These are phyloP conservation scores for Dipodomys stephensi DNA, from an alignment of 2,113 vertebrate genomes.

Conservation along the genomic window DNA sequence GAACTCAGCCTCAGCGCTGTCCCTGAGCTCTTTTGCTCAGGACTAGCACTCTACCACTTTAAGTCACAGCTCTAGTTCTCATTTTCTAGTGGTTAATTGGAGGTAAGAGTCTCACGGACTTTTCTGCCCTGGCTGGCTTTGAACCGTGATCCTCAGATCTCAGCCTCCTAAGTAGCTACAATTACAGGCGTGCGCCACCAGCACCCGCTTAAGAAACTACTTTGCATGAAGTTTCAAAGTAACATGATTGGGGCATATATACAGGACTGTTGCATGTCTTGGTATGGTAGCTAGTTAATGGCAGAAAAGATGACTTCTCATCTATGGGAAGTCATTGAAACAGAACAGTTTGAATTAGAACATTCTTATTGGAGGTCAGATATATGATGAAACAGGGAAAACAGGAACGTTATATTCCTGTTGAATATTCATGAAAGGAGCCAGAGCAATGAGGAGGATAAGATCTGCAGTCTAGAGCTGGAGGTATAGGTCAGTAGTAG, in stretches of 20 bases:
- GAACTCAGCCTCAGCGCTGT: too few species aligned
- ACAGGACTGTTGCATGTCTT: not conserved
- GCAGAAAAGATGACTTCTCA: not conserved
- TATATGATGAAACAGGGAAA: conserved; percentile 38
- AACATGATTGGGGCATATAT: conserved; percentile 31
- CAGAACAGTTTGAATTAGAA: conserved; percentile 40
- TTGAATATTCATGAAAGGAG: conserved; percentile 26
- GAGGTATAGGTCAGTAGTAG: too few species aligned
- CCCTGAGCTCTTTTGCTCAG: too few species aligned
- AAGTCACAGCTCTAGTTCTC: too few species aligned
- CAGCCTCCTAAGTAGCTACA: too few species aligned
- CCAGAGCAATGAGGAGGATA: not conserved
- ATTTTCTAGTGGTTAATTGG: too few species aligned
- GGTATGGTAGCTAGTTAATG: conserved; percentile 45
- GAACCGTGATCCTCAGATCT: too few species aligned
- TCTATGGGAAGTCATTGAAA: conserved; percentile 49
- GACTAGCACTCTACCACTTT: too few species aligned
- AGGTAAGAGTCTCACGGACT: too few species aligned
- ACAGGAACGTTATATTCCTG: conserved; percentile 15
- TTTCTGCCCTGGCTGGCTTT: too few species aligned
- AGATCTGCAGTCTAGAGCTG: not conserved
- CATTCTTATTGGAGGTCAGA: not conserved
- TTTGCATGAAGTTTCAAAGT: conserved; percentile 24
- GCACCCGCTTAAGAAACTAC: not conserved
- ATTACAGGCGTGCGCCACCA: too few species aligned